A percentile compares a stretch with the other conserved stretches of the same genome.
Evolutionary conservation across 2,797 vertebrate species (phyloP).

Genomic region (Microchirus variegatus): DNA sequence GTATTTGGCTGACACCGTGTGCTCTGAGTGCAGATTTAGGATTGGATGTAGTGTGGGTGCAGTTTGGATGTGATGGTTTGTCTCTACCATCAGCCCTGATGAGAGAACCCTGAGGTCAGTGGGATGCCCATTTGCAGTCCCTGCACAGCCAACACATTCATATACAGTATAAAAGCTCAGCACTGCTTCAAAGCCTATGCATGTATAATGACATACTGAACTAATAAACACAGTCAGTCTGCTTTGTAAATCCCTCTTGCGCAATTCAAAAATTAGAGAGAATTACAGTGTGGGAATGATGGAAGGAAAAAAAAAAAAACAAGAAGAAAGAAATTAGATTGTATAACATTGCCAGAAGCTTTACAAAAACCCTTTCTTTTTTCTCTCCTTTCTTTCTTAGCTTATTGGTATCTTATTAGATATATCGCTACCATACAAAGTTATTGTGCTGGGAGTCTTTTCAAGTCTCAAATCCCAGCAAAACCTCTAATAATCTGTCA

Average conservation of each 20-base stretch:
- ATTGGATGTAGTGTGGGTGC: constrained; percentile 68
- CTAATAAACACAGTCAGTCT: constrained; percentile 77
- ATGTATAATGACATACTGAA: constrained; percentile 72
- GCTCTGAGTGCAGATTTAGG: constrained; percentile 70
- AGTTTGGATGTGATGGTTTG: constrained; percentile 65
- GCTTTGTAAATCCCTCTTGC: constrained; percentile 77
- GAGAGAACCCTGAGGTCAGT: constrained; percentile 63
- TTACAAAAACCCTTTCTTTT: constrained; percentile 58
- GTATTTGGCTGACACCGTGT: constrained; percentile 76
- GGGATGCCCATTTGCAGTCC: constrained; percentile 49
- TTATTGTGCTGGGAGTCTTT: constrained; percentile 83
- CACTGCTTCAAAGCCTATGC: constrained; percentile 64
- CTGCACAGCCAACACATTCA: constrained; percentile 17
- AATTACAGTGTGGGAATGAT: constrained; percentile 60
- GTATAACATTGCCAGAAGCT: constrained; percentile 68
- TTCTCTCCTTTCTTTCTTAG: constrained; percentile 40
- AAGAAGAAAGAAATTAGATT: constrained; percentile 59
- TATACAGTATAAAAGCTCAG: constrained; percentile 54
- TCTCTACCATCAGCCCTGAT: constrained; percentile 64
- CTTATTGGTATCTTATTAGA: constrained; percentile 83
- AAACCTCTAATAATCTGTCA: constrained; percentile 86
- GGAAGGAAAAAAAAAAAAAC: constrained; percentile 38
- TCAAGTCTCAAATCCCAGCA: constrained; percentile 79
- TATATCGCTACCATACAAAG: constrained; percentile 77
- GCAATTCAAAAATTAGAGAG: constrained; percentile 73